Conservation (phyloP, 2,888 invertebrate genomes). For the Limnephilus marmoratus region DNA sequence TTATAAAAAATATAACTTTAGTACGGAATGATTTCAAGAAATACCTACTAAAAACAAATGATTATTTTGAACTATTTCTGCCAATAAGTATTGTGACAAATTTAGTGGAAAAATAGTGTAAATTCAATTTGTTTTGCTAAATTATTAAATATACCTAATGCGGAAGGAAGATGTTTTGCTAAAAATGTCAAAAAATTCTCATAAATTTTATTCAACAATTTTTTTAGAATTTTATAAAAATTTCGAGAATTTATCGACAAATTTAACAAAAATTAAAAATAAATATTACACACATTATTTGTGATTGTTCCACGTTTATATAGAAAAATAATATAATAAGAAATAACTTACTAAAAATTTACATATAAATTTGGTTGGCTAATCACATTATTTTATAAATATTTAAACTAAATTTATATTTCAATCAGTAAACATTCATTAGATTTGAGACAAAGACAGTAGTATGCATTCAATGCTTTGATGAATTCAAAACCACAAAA, state of each 20-base stretch:
- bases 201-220: too few relatives aligned
- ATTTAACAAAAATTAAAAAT: slow-evolving; percentile 57
- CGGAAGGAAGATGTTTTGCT: not conserved
- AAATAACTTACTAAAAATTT: slow-evolving; percentile 46
- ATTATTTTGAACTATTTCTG: not conserved
- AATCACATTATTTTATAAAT: slow-evolving; percentile 65
- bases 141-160: slow-evolving; percentile 1
- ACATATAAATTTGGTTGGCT: slow-evolving; percentile 64
- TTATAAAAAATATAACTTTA: slow-evolving; percentile 10
- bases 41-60: not conserved
- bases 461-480: not conserved
- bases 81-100: not conserved
- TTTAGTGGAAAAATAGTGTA: not conserved
- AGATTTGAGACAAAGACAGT: slow-evolving; percentile 14
- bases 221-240: not conserved
- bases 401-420: slow-evolving; percentile 62
- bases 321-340: slow-evolving; percentile 21
- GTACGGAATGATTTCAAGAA: slow-evolving; percentile 35
- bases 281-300: slow-evolving; percentile 50
- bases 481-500: not conserved
- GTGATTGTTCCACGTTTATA: slow-evolving; percentile 32
- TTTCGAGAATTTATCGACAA: slow-evolving; percentile 25
- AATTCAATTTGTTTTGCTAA: not conserved
- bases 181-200: not conserved
- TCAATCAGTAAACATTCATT: not conserved